Evolutionary conservation across 2,113 vertebrate genomes (phyloP), one percentile per base, ranked within the genome.

Genomic region (Cryptoleucopteryx plumbea): DNA sequence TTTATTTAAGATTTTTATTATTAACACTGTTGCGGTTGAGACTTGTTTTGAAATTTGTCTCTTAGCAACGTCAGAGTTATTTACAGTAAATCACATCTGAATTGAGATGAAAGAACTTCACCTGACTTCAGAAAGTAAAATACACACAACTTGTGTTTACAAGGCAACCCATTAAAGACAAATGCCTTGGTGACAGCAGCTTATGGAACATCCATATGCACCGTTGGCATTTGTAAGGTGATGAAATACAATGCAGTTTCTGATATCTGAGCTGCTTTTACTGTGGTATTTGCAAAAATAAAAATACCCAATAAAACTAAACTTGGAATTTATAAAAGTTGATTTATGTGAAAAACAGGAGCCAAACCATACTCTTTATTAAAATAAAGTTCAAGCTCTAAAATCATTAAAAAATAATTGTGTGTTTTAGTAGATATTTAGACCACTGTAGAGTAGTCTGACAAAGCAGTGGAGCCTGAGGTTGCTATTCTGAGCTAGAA

Each of bases 301-400:
- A 79, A 84, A 74, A 95, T 62, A 80, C 7, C 29, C 63, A 77
- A 82, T 96, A 92, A 97, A 95, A 95, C 52, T 73, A 96, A 67
- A 93, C 74, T 65, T 92, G 78, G 63, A 96, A 93, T 95, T 97
- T 91, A 48, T 73, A 96, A 67, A n/a, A 40, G 92, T 47, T 93
- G 90, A 95, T 96, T 96, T 97, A 95, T 90, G 68, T 92, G 79
- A 95, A 85, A 96, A 97, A 87, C 31, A 93, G 43, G 61, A 97
- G 75, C 15, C 53, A 95, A 95, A 83, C 8, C 42, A 32, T 87
- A 31, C 4, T 72, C 29, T 84, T 94, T 59, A 75, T 67, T 90
- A 85, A 95, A 95, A 87, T 27, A 58, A 94, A 85, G 56, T 81
- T 81, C 52, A 87, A 87, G 17, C 6, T 77, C 34, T 91, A 72